These are phyloP conservation scores for Pseudorasbora parva DNA, from an alignment of 2,113 vertebrate genomes.

Conservation along the genomic window DNA sequence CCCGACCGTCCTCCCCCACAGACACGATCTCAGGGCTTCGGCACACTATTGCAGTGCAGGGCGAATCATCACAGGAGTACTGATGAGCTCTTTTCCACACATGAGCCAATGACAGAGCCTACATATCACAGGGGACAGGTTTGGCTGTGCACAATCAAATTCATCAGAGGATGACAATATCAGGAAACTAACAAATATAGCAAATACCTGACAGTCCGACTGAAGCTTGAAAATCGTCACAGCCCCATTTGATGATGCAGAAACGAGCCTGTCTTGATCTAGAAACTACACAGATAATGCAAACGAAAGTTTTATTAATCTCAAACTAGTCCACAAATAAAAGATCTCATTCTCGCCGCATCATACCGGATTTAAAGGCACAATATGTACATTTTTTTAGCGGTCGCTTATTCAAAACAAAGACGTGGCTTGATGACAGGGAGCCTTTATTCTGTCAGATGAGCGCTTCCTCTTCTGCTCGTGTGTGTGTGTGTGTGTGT, in stretches of 20 bases:
- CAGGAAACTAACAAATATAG: not conserved
- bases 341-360: not conserved
- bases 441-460: too few relatives aligned
- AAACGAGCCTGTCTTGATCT: slow-evolving; percentile 91
- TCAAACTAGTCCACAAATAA: not conserved
- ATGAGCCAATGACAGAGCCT: slow-evolving; percentile 85
- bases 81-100: slow-evolving; percentile 85
- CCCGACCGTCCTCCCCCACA: slow-evolving; percentile 93
- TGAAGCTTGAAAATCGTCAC: slow-evolving; percentile 88
- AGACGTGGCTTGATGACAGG: too few relatives aligned
- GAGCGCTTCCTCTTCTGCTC: too few relatives aligned
- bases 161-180: not conserved
- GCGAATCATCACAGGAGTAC: slow-evolving; percentile 81
- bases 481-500: too few relatives aligned
- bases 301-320: not conserved
- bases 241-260: slow-evolving; percentile 89
- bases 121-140: not conserved
- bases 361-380: too few relatives aligned
- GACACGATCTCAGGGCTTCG: slow-evolving; percentile 90
- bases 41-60: slow-evolving; percentile 88
- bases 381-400: too few relatives aligned
- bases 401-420: too few relatives aligned
- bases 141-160: not conserved
- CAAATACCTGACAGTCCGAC: slow-evolving; percentile 84
- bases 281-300: slow-evolving; percentile 83